A percentile compares a stretch with the other conserved stretches of the same genome.
phyloP scores from a whole-genome alignment of 2,888 invertebrate genomes.

The Drosophila cognata region DNA sequence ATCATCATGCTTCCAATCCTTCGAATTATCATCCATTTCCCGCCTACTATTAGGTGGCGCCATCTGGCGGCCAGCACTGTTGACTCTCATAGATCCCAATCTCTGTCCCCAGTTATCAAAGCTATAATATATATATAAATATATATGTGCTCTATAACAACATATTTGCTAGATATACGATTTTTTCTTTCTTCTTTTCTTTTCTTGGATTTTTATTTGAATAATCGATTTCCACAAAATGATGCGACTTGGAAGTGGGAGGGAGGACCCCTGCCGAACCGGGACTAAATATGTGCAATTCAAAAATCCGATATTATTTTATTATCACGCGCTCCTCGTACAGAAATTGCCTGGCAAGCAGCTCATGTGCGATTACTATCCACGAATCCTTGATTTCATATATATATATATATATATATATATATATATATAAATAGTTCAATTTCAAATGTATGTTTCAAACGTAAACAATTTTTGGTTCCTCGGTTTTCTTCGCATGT shows the following conservation, averaged over 20 bases:
- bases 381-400: constrained; percentile 22
- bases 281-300: constrained; percentile 57
- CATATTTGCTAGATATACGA: constrained; percentile 33
- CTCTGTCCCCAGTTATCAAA: constrained; percentile 17
- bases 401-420: not conserved
- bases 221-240: constrained; percentile 12
- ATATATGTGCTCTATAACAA: constrained; percentile 22
- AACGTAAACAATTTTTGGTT: constrained; percentile 55
- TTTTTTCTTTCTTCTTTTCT: not conserved
- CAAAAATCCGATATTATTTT: not conserved
- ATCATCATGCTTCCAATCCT: constrained; percentile 85
- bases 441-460: constrained; percentile 54
- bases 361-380: constrained; percentile 20
- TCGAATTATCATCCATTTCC: constrained; percentile 85
- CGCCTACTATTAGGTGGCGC: constrained; percentile 82
- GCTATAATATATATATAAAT: constrained; percentile 18
- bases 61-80: constrained; percentile 1
- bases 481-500: constrained; percentile 51
- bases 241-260: not conserved
- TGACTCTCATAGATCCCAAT: not conserved
- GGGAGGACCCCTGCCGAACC: not conserved
- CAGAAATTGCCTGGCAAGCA: not conserved
- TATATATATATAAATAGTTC: constrained; percentile 39
- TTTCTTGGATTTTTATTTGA: not conserved
- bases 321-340: not conserved